Conservation (phyloP, 2,797 vertebrate species). For the Tenualosa ilisha region DNA sequence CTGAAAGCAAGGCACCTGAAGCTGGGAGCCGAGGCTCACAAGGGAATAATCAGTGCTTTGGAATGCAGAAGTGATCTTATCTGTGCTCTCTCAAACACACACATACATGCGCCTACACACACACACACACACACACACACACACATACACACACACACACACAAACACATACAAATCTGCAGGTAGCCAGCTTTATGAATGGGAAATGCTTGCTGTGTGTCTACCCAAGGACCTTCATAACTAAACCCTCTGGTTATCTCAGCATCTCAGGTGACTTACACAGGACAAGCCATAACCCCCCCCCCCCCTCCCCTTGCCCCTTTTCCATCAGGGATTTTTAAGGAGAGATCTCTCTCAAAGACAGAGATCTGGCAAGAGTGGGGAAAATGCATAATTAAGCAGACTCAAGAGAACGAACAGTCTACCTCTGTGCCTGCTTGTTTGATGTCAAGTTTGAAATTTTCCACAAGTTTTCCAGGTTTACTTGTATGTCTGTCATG, state of each 20-base stretch:
- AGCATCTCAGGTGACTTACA: slow-evolving; percentile 27
- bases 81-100: slow-evolving; percentile 13
- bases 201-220: neutral
- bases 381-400: slow-evolving; percentile 39
- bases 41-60: slow-evolving; percentile 39
- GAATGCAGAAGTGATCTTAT: slow-evolving; percentile 32
- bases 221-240: neutral
- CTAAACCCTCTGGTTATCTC: slow-evolving; percentile 6
- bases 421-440: slow-evolving; percentile 23
- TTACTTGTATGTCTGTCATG: neutral
- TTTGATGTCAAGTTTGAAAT: slow-evolving; percentile 34
- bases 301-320: neutral
- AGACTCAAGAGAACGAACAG: neutral
- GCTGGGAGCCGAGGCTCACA: slow-evolving; percentile 28
- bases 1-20: slow-evolving; percentile 36
- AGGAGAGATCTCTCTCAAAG: slow-evolving; percentile 25
- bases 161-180: neutral
- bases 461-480: slow-evolving; percentile 24
- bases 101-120: neutral
- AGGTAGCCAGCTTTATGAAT: neutral
- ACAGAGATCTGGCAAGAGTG: slow-evolving; percentile 14
- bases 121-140: neutral
- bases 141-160: neutral
- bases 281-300: neutral
- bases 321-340: slow-evolving; percentile 36